A percentile compares a stretch with the other conserved stretches of the same genome.
phyloP scores from a whole-genome alignment of 2,888 invertebrate genomes.

The Clivina fossor region DNA sequence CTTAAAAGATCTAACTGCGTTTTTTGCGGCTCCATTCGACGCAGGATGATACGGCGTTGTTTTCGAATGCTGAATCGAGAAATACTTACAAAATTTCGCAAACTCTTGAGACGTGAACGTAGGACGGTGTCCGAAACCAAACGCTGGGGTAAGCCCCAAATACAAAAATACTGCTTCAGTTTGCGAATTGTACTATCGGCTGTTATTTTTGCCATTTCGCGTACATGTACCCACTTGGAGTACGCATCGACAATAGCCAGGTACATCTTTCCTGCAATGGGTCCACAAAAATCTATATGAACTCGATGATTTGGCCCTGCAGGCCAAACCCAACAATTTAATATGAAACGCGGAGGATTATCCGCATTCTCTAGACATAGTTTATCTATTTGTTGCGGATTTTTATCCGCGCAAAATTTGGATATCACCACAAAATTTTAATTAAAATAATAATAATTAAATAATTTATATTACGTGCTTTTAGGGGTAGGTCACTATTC shows the following conservation, averaged over 20 bases:
- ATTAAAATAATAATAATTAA: no score
- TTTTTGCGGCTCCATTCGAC: conserved; percentile 23
- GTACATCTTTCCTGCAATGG: conserved; percentile 33
- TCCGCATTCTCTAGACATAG: no score
- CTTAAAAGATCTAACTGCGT: conserved; percentile 27
- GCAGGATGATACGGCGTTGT: conserved; percentile 19
- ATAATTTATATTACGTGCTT: no score
- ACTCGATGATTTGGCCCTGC: no score
- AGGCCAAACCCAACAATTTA: no score
- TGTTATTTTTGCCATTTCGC: conserved; percentile 24
- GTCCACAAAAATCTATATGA: conserved; percentile 37
- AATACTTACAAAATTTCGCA: conserved; percentile 32
- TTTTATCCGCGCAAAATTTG: no score
- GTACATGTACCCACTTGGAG: conserved; percentile 37
- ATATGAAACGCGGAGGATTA: no score
- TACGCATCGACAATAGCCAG: conserved; percentile 35
- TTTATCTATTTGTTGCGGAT: no score
- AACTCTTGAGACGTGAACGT: conserved; percentile 32
- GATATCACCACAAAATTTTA: no score
- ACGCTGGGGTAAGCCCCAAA: conserved; percentile 34
- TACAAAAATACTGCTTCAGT: conserved; percentile 35
- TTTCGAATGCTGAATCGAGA: conserved; percentile 33
- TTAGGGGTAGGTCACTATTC: no score
- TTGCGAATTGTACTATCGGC: conserved; percentile 31
- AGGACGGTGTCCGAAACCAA: conserved; percentile 37